phyloP scores from a whole-genome alignment of 1,140 invertebrate species.

The Dysdera silvatica region DNA sequence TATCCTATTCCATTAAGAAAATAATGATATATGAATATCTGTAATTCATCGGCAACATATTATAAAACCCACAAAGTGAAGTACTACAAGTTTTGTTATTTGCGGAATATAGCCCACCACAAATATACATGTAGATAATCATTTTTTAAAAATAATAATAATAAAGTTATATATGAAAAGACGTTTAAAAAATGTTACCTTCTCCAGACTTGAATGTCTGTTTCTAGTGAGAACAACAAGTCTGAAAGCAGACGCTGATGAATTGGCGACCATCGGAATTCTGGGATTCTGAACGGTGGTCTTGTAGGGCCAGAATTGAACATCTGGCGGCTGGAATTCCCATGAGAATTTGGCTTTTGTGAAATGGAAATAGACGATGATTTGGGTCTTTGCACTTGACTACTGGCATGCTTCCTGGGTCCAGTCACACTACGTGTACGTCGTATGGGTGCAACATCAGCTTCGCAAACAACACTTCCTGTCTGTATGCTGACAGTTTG shows the following conservation, averaged over 20 bases:
- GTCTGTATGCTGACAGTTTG: neutral
- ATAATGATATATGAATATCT: no score
- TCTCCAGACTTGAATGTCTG: slow-evolving; percentile 89
- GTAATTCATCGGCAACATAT: no score
- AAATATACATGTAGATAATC: no score
- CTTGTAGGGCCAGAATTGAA: slow-evolving; percentile 29
- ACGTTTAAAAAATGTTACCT: slow-evolving; percentile 50
- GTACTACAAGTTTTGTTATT: no score
- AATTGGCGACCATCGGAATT: slow-evolving; percentile 99
- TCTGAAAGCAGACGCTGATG: slow-evolving; percentile 94
- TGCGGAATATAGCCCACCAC: no score
- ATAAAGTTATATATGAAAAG: neutral
- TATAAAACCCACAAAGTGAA: no score
- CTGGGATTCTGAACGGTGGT: slow-evolving; percentile 95
- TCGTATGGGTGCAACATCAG: slow-evolving; percentile 16
- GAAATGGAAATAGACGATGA: slow-evolving; percentile 15
- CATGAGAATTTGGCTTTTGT: slow-evolving; percentile 5
- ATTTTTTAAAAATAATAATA: no score
- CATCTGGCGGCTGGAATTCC: slow-evolving; percentile 18
- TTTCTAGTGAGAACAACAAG: slow-evolving; percentile 92
- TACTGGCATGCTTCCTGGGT: slow-evolving; percentile 2
- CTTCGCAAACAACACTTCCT: neutral
- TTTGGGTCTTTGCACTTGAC: slow-evolving; percentile 20
- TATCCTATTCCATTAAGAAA: no score
- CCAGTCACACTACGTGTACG: slow-evolving; percentile 24